A percentile compares a stretch with the other conserved stretches of the same genome.
Evolutionary conservation across 2,797 vertebrate genomes (phyloP).

Genomic region (Otus scops): DNA sequence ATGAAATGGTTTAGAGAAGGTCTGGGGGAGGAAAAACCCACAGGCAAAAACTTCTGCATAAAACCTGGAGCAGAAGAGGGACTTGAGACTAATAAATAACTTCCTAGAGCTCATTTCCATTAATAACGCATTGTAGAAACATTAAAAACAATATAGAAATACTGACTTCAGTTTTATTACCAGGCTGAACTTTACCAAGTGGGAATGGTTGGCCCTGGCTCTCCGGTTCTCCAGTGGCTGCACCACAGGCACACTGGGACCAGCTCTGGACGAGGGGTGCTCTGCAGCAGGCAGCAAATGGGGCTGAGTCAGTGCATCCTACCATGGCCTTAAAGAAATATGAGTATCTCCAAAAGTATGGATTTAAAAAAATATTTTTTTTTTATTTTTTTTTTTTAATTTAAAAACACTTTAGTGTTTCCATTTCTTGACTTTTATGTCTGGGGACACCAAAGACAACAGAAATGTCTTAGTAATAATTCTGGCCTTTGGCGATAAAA

Average conservation of each 20-base stretch:
- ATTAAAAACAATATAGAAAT: not conserved
- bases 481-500: not conserved
- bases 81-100: not conserved
- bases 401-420: not conserved
- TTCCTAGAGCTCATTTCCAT: not conserved
- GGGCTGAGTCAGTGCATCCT: not conserved
- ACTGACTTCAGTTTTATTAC: not conserved
- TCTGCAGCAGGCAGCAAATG: not conserved
- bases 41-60: not conserved
- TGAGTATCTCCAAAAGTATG: not conserved
- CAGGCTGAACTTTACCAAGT: not conserved
- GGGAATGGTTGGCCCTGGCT: not conserved
- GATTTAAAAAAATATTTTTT: not conserved
- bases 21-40: not conserved
- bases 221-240: not conserved
- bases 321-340: not conserved
- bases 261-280: not conserved
- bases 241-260: accelerated
- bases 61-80: not conserved
- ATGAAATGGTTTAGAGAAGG: not conserved
- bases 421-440: not conserved
- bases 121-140: not conserved
- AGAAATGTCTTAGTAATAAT: not conserved
- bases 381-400: too few species aligned
- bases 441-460: not conserved